Base-by-base conservation (phyloP, 64 coral and sea anemone species). In the Dendronephthya gigantea region DNA sequence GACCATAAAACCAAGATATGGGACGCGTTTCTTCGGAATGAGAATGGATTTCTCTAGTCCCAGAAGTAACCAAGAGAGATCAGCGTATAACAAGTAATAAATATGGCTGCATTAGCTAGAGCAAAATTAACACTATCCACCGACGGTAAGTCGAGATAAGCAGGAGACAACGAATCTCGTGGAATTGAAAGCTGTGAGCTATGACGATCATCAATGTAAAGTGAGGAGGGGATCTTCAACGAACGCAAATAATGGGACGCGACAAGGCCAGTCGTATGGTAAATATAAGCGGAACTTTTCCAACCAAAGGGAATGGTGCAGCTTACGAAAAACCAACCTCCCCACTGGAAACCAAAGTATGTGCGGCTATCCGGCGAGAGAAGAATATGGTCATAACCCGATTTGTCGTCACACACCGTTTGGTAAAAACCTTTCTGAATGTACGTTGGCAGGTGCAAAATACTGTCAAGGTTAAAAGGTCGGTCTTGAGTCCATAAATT, bases 301-400 rank as follows among this genome's bases (percentile, higher is more conserved):
- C 41, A 45, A 11, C 41, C 41, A 45, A 45, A 45, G 41, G 13
- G 86, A 40, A 88, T 48, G 45, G 86, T 50, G 70, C 72, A 48
- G 45, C n/a, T 88, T 23, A 88, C 72, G 51, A 88, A 88, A 4
- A 48, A 88, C 69, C 86, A 88, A 48, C 37, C 59, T 58, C 40
- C 70, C 86, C 66, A 81, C 72, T 76, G 72, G 47, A 81, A 88
- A 5, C 86, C 86, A 88, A 81, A 75, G 48, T 45, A 45, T 45
- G 41, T 45, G 41, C 41, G 41, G 41, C 41, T 45, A 45, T 45
- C 41, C 41, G 41, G 41, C 11, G 41, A 45, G 41, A 45, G 41
- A 45, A 45, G 41, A 45, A 45, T 82, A 50, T 81, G 86, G 48
- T 82, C 86, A 52, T 82, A 88, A n/a, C 72, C 72, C 3, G 48